Conservation (phyloP, 2,888 invertebrate species). For the Macrosoma leucophasiata region DNA sequence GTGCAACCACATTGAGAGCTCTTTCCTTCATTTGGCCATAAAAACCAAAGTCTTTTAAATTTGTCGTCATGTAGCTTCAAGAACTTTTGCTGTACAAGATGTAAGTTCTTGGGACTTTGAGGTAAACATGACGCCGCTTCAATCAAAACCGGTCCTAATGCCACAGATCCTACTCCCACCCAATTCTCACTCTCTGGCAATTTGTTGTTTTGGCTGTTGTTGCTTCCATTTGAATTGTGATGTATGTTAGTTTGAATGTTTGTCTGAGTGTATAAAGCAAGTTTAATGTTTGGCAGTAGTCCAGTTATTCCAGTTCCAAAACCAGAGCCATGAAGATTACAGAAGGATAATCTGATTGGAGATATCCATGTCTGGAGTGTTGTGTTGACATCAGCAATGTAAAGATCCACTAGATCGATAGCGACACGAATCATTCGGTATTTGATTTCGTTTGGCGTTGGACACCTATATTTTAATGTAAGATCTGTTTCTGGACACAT, state of each 20-base stretch:
- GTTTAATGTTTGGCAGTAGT: conserved; percentile 83
- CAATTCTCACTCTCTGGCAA: conserved; percentile 80
- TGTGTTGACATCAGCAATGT: conserved; percentile 91
- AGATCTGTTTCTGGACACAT: conserved; percentile 82
- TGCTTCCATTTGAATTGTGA: conserved; percentile 74
- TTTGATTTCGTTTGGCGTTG: conserved; percentile 89
- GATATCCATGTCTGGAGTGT: conserved; percentile 92
- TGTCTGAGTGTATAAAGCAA: conserved; percentile 80
- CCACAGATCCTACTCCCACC: conserved; percentile 93
- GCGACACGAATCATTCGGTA: conserved; percentile 94
- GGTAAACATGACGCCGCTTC: conserved; percentile 92
- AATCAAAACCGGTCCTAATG: conserved; percentile 91
- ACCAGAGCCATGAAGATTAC: conserved; percentile 95
- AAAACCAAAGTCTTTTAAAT: conserved; percentile 92
- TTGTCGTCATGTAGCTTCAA: conserved; percentile 88
- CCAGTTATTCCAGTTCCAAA: conserved; percentile 93
- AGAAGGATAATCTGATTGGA: conserved; percentile 90
- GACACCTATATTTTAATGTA: conserved; percentile 83
- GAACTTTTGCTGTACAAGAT: conserved; percentile 88
- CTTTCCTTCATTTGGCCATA: conserved; percentile 88
- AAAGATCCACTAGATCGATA: conserved; percentile 92
- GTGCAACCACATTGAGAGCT: conserved; percentile 93
- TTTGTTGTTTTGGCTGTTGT: conserved; percentile 48
- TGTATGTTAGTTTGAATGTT: conserved; percentile 70
- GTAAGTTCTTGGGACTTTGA: conserved; percentile 84